Percentiles rank a stretch among this genome's conserved stretches.
Conservation (phyloP, 2,113 vertebrate genomes). For the Sterna hirundo region DNA sequence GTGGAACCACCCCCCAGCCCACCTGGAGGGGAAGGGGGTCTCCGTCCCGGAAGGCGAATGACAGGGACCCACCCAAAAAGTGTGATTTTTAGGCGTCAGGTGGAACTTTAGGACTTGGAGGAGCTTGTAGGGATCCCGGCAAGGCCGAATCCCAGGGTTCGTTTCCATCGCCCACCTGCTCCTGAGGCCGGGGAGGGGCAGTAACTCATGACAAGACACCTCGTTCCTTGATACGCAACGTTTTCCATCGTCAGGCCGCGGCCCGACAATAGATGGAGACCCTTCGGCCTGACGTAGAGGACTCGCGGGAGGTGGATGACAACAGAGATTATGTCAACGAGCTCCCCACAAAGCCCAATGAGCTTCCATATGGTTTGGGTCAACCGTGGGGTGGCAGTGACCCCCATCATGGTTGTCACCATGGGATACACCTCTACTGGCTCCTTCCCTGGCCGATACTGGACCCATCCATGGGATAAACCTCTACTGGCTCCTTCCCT, state of each 20-base stretch:
- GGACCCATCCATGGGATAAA: background rate
- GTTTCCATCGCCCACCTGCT: background rate
- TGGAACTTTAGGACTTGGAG: background rate
- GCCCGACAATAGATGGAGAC: background rate
- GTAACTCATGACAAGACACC: background rate
- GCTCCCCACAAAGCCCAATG: background rate
- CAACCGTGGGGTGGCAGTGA: background rate
- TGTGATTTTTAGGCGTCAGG: background rate
- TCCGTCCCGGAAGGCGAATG: background rate
- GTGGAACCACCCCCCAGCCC: background rate
- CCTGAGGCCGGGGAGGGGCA: no score
- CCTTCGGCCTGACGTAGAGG: background rate
- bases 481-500: background rate
- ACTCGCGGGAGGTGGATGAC: background rate
- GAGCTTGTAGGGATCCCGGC: background rate
- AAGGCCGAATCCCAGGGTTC: background rate
- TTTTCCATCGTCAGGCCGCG: no score
- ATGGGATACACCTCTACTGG: background rate
- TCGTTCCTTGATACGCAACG: background rate
- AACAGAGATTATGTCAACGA: background rate
- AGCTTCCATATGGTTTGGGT: background rate
- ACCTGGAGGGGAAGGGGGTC: background rate
- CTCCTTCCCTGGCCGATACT: background rate
- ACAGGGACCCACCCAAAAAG: background rate
- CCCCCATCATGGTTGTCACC: background rate